These are phyloP conservation scores for Dicyrtoma fusca DNA, from an alignment of 2,888 invertebrate genomes.

Conservation along the genomic window DNA sequence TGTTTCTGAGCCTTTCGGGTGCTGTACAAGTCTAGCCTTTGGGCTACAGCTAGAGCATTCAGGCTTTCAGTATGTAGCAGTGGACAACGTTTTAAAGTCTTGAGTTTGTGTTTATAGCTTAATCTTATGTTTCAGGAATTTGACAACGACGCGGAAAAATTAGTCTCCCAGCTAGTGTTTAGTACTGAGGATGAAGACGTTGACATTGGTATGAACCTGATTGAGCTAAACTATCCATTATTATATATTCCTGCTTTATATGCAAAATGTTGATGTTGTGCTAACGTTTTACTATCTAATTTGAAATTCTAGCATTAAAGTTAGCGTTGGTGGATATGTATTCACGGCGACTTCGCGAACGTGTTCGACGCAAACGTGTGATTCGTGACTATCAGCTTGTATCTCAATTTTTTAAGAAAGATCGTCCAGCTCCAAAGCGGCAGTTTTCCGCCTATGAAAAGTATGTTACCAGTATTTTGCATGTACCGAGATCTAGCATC, in stretches of 20 bases:
- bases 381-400: conserved; percentile 90
- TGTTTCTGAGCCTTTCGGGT: too few relatives aligned
- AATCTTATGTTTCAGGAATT: conserved; percentile 71
- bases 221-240: not conserved
- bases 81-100: too few relatives aligned
- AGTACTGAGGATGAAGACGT: conserved; percentile 84
- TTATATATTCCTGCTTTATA: conserved; percentile 3
- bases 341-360: conserved; percentile 77
- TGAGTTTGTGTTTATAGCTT: too few relatives aligned
- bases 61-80: too few relatives aligned
- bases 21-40: too few relatives aligned
- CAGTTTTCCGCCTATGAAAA: conserved; percentile 52
- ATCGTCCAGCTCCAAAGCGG: conserved; percentile 41
- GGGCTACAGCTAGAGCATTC: too few relatives aligned
- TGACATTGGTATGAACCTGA: conserved; percentile 70
- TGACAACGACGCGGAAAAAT: conserved; percentile 85
- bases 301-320: conserved; percentile 62
- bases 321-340: conserved; percentile 92
- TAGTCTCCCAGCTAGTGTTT: conserved; percentile 81
- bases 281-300: not conserved
- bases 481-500: too few relatives aligned
- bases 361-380: conserved; percentile 84
- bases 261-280: not conserved
- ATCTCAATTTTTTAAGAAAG: conserved; percentile 71
- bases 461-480: too few relatives aligned